Base-by-base conservation (phyloP, 2,113 vertebrate genomes). In the Eulemur rufifrons region DNA sequence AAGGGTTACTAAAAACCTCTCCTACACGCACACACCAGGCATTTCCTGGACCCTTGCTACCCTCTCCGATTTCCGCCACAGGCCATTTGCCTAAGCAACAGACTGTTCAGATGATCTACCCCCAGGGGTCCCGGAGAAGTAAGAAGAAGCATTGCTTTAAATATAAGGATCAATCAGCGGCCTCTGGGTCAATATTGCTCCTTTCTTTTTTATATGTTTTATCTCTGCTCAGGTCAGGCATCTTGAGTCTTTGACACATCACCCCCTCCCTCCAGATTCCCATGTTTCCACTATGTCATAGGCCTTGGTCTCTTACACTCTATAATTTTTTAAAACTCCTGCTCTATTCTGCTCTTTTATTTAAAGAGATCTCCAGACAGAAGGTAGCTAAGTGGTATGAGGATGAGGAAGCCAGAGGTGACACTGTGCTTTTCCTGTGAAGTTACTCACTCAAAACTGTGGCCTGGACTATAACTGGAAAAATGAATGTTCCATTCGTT, bases 381-480 rank as follows among this genome's bases (percentile, higher is more conserved):
- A 84, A 37, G 39, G 45, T 2, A 69, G 45, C 37, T 78, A 45
- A 15, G 18, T 18, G 8, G 18, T 32, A 8, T 56, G 61, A 77
- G 37, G 39, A 85, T 8, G 25, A 71, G 39, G 64, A 88, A 32
- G 34, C n/a, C 86, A 77, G 63, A 87, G 47, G 39, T 4, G 18
- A 50, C 11, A 64, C 8, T 45, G 42, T 12, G 27, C 8, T 10
- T 50, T 80, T 27, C 54, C 8, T 6, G 0, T 59, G 63, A 76
- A 25, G 23, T 42, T 61, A 47, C 27, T 86, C 32, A 21, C 29
- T 71, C 37, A 52, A 47, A 32, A 12, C 32, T 91, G 61, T 71
- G 29, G 18, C n/a, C 45, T 92, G 27, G 76, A 25, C 20, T 47
- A 63, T 61, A 86, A 94, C 27, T 64, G 71, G 61, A 94, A 84